Evolutionary conservation across 2,888 invertebrate species (phyloP).

Genomic region (Morinoia aosen): DNA sequence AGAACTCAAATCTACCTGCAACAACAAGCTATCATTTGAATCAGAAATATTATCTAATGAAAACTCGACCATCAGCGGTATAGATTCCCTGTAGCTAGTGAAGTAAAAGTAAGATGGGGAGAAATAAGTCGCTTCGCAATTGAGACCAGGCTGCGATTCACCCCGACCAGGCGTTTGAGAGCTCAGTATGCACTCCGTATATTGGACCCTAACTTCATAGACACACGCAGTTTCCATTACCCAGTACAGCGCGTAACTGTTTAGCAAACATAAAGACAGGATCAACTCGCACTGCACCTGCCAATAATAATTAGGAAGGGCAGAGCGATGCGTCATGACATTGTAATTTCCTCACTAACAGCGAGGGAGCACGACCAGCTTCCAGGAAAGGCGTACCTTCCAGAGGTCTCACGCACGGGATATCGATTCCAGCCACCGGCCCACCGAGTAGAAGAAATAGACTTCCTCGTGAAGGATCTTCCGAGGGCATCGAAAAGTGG

Average conservation of each 20-base stretch:
- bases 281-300: not conserved
- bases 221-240: not conserved
- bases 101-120: not conserved
- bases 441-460: too few relatives aligned
- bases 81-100: not conserved
- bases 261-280: not conserved
- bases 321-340: not conserved
- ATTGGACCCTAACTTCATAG: too few relatives aligned
- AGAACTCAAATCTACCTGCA: not conserved
- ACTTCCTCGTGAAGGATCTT: too few relatives aligned
- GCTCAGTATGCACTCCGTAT: not conserved
- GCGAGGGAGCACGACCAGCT: not conserved
- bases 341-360: not conserved
- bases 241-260: not conserved
- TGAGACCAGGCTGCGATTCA: too few relatives aligned
- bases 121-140: too few relatives aligned
- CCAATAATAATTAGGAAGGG: not conserved
- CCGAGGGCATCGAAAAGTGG: too few relatives aligned
- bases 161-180: not conserved
- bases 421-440: not conserved
- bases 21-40: not conserved
- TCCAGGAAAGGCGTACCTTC: not conserved
- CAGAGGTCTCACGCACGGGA: not conserved
- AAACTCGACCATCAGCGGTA: not conserved
- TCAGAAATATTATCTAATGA: not conserved